Base-by-base conservation (phyloP, 2,797 vertebrate genomes). In the Vipera ursinii region DNA sequence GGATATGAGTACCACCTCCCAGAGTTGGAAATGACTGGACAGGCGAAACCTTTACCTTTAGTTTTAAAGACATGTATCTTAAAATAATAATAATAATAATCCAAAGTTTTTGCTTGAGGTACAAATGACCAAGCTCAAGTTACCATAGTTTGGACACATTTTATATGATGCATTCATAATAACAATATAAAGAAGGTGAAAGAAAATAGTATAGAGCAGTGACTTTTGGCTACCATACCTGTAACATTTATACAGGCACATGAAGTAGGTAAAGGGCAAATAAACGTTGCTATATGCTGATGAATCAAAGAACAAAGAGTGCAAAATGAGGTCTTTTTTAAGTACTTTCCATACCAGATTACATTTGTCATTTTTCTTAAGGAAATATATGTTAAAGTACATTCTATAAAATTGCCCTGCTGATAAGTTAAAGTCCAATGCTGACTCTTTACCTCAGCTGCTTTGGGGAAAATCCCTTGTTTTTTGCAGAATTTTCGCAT, bases 281-380 rank as follows among this genome's bases (percentile, higher is more conserved):
- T 65, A 89, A 89, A 60, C 12, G 32, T 86, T 89, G 61, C 55
- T 90, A 24, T 56, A 60, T 26, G 48, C 65, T n/a, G 28, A 26
- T 89, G 73, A 44, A 48, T 93, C 20, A 94, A 87, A 91, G 48
- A 92, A 65, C 90, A 82, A 0, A 78, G 32, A 51, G 48, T 48
- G 65, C 85, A 63, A 85, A 92, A 91, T 63, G 32, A 93, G 57
- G 56, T 88, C 56, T 82, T 73, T 32, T 93, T 93, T 78, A 53
- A 88, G 56, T 78, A 55, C 87, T 55, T 73, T 60, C 55, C 60
- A 69, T 57, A 91, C 53, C 6, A 32, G 87, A 91, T 28, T 69
- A 22, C 61, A 48, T 26, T 24, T 57, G 24, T 14, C 6, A 65
- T 44, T 3, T 93, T 91, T 89, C 87, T 87, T 48, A 32, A 63